phyloP scores from a whole-genome alignment of 2,113 vertebrate species.

The Hylia prasina region DNA sequence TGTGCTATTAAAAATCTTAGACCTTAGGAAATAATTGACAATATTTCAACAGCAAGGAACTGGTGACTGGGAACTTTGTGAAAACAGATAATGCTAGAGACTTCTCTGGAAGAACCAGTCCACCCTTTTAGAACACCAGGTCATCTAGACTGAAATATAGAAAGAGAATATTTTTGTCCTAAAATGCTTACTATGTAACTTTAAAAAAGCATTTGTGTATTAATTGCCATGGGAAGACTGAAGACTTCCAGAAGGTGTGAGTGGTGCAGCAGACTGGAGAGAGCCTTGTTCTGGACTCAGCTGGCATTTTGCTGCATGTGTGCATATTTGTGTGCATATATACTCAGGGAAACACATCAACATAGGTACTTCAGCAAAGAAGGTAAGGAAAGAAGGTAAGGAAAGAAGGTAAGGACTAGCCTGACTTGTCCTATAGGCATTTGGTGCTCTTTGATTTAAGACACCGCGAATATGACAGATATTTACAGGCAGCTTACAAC shows the following conservation, averaged over 20 bases:
- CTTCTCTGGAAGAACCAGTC: not conserved
- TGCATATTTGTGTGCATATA: not conserved
- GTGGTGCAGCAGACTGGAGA: not conserved
- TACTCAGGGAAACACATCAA: not conserved
- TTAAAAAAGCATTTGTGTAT: not conserved
- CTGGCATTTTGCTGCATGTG: not conserved
- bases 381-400: not conserved
- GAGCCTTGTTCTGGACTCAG: not conserved
- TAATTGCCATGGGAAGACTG: not conserved
- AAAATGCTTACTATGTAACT: not conserved
- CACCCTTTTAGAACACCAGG: not conserved
- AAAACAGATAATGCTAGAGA: slow-evolving; percentile 3
- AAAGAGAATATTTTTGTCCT: not conserved
- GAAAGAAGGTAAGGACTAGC: no score
- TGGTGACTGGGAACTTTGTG: not conserved
- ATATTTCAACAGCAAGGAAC: slow-evolving; percentile 15
- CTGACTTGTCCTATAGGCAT: not conserved
- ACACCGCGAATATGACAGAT: not conserved
- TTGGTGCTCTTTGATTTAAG: not conserved
- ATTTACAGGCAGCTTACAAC: not conserved
- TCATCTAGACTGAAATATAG: not conserved
- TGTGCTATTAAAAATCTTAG: not conserved
- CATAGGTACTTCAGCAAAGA: not conserved
- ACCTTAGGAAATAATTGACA: not conserved
- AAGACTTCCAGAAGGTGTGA: not conserved